Base-by-base conservation (phyloP, 2,797 vertebrate genomes). In the Catharus ustulatus region DNA sequence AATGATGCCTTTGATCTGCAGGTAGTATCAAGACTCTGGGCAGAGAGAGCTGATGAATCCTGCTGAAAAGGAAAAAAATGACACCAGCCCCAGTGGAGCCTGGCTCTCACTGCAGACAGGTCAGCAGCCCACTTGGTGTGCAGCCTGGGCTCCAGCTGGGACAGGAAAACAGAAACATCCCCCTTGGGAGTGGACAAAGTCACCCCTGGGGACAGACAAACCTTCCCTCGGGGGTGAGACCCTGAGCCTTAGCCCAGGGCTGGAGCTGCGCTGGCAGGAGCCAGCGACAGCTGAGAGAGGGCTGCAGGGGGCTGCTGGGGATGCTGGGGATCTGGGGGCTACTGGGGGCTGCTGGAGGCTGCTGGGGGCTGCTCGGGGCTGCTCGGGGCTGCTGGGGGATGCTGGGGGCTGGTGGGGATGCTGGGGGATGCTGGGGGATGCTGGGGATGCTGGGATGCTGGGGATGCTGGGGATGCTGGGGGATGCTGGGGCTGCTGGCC, bases 181-280 rank as follows among this genome's bases (percentile, higher is more conserved):
- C n/a, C 2, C 21, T 2, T 2, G 32, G 57, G 52, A 34, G 40
- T 1, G 21, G 68, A 14, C 48, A 27, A 1, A 75, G 36, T 2
- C 15, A 14, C 7, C 23, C 2, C 2, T 6, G 27, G 54, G 63
- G 36, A n/a, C 1, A 10, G 45, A 20, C 49, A 61, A 21, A 59
- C 13, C 19, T 6, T 51, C 15, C 2, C 22, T 2, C 1, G 21
- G 43, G 49, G 38, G 32, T 0, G 1, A n/a, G 34, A 18, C 6
- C 5, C 4, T 13, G 40, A 23, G 6, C 62, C 18, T 23, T 2
- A 12, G 5, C 6, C 4, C 2, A 6, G 55, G 26, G 46, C 10
- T 10, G 58, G 64, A 15, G 34, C 34, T 68, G 21, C 82, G 87
- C 62, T 9, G 11, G 42, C 61, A n/a, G 5, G 64, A 63, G 52